Percentiles rank a stretch among this genome's conserved stretches.
phyloP scores from a whole-genome alignment of 2,113 vertebrate species.

The Dissostichus mawsoni region DNA sequence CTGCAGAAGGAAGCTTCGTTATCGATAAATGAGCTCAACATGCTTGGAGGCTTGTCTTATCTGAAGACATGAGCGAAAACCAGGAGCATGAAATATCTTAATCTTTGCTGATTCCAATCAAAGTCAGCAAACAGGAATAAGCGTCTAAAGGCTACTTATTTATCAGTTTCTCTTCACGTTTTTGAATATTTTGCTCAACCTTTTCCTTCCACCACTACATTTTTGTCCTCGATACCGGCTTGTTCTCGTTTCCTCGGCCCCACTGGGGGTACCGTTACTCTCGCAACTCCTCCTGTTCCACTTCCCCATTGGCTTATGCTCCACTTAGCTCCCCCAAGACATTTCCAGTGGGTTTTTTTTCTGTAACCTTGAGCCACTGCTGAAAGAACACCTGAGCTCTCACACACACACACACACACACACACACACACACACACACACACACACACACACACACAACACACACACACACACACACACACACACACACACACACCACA shows the following conservation, averaged over 20 bases:
- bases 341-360: constrained; percentile 12
- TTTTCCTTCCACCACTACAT: background rate
- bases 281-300: constrained; percentile 70
- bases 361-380: constrained; percentile 56
- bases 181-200: background rate
- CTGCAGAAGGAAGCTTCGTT: constrained; percentile 2
- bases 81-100: constrained; percentile 11
- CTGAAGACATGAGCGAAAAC: background rate
- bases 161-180: background rate
- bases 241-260: constrained; percentile 58
- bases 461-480: constrained; percentile 6
- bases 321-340: constrained; percentile 61
- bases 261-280: constrained; percentile 50
- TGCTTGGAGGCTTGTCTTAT: background rate
- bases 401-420: background rate
- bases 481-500: background rate
- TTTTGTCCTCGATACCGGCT: constrained; percentile 72
- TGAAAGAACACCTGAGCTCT: background rate
- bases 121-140: background rate
- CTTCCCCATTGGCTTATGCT: constrained; percentile 62
- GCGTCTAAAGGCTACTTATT: background rate
- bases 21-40: constrained; percentile 30
- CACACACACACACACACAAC: background rate
- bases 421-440: background rate
- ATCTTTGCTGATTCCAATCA: constrained; percentile 12